These are phyloP conservation scores for Hydrozoanthus tunicans DNA, from an alignment of 64 coral and sea anemone genomes.

Conservation along the genomic window DNA sequence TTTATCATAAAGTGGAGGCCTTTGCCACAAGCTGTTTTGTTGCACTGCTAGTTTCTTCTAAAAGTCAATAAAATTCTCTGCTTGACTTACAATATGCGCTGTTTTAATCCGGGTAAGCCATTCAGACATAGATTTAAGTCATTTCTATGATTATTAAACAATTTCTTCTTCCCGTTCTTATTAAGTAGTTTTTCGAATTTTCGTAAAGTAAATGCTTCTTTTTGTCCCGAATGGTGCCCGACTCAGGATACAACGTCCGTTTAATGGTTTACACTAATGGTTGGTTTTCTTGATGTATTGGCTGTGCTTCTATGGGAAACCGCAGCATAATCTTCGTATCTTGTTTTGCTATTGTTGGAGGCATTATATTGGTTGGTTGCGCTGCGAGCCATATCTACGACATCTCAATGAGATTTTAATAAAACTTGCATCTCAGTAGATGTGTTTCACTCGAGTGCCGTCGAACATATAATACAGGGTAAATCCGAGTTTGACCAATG, in stretches of 20 bases:
- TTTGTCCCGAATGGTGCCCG: neutral
- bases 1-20: slow-evolving; percentile 75
- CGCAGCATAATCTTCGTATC: slow-evolving; percentile 56
- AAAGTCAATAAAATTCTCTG: slow-evolving; percentile 75
- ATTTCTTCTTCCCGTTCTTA: slow-evolving; percentile 22
- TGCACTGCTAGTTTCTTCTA: slow-evolving; percentile 40
- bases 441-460: slow-evolving; percentile 7
- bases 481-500: slow-evolving; percentile 31
- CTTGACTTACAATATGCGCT: slow-evolving; percentile 56
- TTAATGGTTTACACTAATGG: neutral
- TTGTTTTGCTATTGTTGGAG: slow-evolving; percentile 61
- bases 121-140: slow-evolving; percentile 61
- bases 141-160: slow-evolving; percentile 67
- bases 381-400: slow-evolving; percentile 60
- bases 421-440: slow-evolving; percentile 20
- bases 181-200: slow-evolving; percentile 3
- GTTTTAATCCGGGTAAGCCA: slow-evolving; percentile 69
- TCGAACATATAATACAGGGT: slow-evolving; percentile 14
- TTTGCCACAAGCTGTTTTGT: slow-evolving; percentile 72
- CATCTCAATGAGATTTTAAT: slow-evolving; percentile 46
- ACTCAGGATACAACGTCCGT: neutral
- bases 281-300: slow-evolving; percentile 26
- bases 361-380: slow-evolving; percentile 64
- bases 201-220: slow-evolving; percentile 32
- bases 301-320: slow-evolving; percentile 30